phyloP scores from a whole-genome alignment of 2,113 vertebrate species.

The Ramphastos sulfuratus region DNA sequence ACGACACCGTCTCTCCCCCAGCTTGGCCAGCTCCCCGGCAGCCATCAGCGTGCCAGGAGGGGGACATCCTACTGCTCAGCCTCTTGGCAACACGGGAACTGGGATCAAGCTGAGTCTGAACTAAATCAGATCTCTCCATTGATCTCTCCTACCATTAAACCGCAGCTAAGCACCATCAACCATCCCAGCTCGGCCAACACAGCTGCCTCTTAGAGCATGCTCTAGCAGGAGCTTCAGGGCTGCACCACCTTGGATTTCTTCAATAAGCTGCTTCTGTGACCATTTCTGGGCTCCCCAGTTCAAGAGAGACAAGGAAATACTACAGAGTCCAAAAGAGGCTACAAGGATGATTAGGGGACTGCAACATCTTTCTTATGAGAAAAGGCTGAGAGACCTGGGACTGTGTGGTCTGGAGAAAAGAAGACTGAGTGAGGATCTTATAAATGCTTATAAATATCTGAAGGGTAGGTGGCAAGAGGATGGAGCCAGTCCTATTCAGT shows the following conservation, averaged over 20 bases:
- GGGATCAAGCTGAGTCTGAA: accelerated
- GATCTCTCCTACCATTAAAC: accelerated
- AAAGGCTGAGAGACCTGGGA: no score
- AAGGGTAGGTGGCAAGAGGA: no score
- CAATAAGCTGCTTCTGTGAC: accelerated
- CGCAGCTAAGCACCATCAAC: not conserved
- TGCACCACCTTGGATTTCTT: not conserved
- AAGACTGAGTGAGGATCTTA: no score
- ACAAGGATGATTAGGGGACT: no score
- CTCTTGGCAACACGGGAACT: not conserved
- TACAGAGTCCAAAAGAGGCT: no score
- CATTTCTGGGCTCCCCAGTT: no score
- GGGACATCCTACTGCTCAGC: not conserved
- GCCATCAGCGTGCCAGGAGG: accelerated
- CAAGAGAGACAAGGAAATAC: no score
- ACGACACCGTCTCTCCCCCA: not conserved
- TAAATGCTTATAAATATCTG: no score
- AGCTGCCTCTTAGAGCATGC: not conserved
- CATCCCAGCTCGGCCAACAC: accelerated
- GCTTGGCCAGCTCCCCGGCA: constrained; percentile 4
- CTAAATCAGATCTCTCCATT: not conserved
- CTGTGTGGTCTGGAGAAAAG: no score
- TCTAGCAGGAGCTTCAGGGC: not conserved
- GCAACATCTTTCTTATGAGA: no score
- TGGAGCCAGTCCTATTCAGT: no score